phyloP scores from a whole-genome alignment of 1,140 invertebrate genomes.

The Odontomachus brunneus region DNA sequence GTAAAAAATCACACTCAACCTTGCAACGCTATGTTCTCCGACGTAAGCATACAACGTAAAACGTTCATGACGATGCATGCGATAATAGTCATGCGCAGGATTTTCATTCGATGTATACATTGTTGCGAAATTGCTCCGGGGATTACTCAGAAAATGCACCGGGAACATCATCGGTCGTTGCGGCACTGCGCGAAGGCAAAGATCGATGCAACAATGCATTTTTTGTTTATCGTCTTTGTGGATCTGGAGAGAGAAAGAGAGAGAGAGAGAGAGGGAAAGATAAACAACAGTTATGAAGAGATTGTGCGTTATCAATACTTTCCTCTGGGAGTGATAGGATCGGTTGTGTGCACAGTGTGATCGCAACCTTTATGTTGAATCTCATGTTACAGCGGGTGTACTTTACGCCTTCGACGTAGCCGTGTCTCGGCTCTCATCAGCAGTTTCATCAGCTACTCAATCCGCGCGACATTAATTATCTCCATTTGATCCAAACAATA shows the following conservation, averaged over 20 bases:
- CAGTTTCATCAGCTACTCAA: too few species aligned
- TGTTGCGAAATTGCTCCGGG: not conserved
- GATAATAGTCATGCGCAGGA: constrained; percentile 19
- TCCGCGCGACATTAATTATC: not conserved
- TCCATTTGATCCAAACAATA: not conserved
- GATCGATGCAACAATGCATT: not conserved
- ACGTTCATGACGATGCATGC: not conserved
- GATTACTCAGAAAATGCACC: too few species aligned
- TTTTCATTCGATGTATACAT: constrained; percentile 3
- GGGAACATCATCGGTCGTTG: too few species aligned
- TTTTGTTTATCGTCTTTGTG: constrained; percentile 31
- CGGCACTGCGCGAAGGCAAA: not conserved
- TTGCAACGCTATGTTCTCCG: constrained; percentile 15
- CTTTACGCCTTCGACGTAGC: not conserved
- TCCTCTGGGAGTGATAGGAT: not conserved
- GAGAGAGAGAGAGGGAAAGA: constrained; percentile 27
- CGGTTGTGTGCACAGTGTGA: not conserved
- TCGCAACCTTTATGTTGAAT: not conserved
- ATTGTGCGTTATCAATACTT: constrained; percentile 50
- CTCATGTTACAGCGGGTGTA: not conserved
- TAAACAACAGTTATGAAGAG: constrained; percentile 34
- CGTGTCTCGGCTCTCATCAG: too few species aligned
- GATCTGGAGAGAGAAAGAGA: constrained; percentile 31
- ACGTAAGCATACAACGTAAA: not conserved
- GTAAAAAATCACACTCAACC: constrained; percentile 43